A percentile compares a stretch with the other conserved stretches of the same genome.
Conservation (phyloP, 2,797 vertebrate species). For the Psittacula echo region DNA sequence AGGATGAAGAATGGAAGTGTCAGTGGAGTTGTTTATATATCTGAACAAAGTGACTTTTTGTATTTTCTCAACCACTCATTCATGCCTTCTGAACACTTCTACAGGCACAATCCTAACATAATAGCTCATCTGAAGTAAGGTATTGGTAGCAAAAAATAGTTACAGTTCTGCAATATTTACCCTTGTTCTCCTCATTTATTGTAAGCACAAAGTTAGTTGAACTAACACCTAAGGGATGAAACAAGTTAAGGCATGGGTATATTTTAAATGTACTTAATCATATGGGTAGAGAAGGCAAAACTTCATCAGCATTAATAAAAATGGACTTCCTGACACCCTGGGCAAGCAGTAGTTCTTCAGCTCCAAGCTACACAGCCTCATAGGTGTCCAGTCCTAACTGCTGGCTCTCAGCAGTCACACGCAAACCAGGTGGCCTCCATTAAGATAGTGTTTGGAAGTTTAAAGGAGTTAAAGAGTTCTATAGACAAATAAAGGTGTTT, state of each 20-base stretch:
- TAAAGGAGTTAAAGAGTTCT: slow-evolving; percentile 50
- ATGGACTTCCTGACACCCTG: neutral
- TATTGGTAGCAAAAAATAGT: neutral
- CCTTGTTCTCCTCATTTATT: neutral
- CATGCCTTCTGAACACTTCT: neutral
- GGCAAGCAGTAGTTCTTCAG: neutral
- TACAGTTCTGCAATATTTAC: neutral
- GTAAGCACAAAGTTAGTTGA: neutral
- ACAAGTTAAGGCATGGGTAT: neutral
- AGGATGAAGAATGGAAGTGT: neutral
- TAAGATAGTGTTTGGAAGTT: slow-evolving; percentile 29
- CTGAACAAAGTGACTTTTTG: neutral
- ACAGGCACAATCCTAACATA: neutral
- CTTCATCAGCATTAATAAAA: neutral
- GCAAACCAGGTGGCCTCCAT: slow-evolving; percentile 39
- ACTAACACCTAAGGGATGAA: neutral
- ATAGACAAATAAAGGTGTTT: slow-evolving; percentile 59
- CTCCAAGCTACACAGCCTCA: neutral
- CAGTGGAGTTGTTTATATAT: neutral
- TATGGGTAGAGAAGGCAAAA: neutral
- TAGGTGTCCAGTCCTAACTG: neutral
- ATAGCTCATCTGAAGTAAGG: neutral
- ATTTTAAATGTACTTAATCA: neutral
- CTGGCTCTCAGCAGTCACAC: slow-evolving; percentile 40
- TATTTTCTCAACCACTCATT: neutral